Evolutionary conservation across 2,113 vertebrate genomes (phyloP).

Genomic region (sheep (Ovis aries)): DNA sequence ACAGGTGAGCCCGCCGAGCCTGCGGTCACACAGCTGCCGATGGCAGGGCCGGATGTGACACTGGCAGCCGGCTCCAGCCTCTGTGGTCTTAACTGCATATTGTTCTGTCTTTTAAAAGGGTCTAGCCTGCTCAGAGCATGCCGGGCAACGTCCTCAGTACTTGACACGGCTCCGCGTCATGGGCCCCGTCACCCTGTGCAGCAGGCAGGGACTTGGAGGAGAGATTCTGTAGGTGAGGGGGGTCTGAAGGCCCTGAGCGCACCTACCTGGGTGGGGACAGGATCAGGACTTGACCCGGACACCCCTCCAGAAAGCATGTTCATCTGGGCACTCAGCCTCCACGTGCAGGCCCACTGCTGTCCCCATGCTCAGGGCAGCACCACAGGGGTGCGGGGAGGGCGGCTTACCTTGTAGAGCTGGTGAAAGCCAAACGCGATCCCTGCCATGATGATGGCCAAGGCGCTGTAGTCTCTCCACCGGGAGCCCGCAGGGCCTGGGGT

Average conservation of each 20-base stretch:
- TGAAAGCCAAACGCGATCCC: slow-evolving; percentile 95
- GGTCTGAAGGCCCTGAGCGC: background rate
- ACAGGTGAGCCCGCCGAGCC: background rate
- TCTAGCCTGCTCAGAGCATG: rapidly evolving
- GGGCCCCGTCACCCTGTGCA: background rate
- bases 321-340: background rate
- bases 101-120: background rate
- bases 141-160: rapidly evolving
- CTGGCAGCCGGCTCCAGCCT: background rate
- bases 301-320: background rate
- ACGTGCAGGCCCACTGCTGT: rapidly evolving
- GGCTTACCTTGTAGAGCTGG: slow-evolving; percentile 93
- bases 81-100: too few species aligned
- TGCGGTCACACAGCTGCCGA: background rate
- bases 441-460: slow-evolving; percentile 93
- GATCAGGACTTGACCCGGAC: rapidly evolving
- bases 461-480: slow-evolving; percentile 95
- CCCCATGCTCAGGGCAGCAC: background rate
- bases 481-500: slow-evolving; percentile 84
- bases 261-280: background rate
- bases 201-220: background rate
- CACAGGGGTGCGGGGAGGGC: background rate
- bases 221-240: background rate
- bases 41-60: background rate
- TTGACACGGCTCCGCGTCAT: rapidly evolving